A percentile compares a stretch with the other conserved stretches of the same genome.
These are phyloP conservation scores for Myotis findleyi DNA, from an alignment of 2,797 vertebrate genomes.

Conservation along the genomic window DNA sequence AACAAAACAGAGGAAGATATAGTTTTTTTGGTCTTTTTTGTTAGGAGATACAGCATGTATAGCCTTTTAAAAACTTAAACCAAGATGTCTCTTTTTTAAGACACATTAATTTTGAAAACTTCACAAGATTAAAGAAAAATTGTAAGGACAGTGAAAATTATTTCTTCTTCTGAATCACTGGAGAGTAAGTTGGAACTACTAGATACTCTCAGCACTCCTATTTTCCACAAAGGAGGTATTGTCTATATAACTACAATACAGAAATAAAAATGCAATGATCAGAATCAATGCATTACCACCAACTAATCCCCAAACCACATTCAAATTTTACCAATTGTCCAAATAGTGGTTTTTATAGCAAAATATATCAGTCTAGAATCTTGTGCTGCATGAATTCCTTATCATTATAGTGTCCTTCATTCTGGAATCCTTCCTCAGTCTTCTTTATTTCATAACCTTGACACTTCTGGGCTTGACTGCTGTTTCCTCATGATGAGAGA, in stretches of 20 bases:
- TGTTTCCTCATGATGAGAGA: background rate
- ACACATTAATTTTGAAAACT: constrained; percentile 13
- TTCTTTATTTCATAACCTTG: background rate
- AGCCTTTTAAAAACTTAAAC: background rate
- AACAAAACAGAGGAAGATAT: background rate
- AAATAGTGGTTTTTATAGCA: background rate
- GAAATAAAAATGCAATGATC: background rate
- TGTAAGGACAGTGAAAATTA: background rate
- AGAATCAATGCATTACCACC: background rate
- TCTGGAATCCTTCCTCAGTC: background rate
- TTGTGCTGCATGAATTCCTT: background rate
- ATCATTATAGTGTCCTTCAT: background rate
- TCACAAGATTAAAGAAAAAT: background rate
- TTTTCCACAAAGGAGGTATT: background rate
- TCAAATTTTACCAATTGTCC: background rate
- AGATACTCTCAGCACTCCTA: background rate
- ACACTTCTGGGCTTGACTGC: background rate
- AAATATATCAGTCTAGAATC: background rate
- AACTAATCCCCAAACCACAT: background rate
- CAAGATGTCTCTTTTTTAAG: background rate
- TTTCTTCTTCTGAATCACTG: background rate
- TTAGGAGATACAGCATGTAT: background rate
- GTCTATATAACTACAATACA: background rate
- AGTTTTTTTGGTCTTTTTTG: background rate
- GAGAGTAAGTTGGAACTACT: background rate